A percentile compares a stretch with the other conserved stretches of the same genome.
phyloP scores from a whole-genome alignment of 2,113 vertebrate genomes.

The Grammomys dolichurus region DNA sequence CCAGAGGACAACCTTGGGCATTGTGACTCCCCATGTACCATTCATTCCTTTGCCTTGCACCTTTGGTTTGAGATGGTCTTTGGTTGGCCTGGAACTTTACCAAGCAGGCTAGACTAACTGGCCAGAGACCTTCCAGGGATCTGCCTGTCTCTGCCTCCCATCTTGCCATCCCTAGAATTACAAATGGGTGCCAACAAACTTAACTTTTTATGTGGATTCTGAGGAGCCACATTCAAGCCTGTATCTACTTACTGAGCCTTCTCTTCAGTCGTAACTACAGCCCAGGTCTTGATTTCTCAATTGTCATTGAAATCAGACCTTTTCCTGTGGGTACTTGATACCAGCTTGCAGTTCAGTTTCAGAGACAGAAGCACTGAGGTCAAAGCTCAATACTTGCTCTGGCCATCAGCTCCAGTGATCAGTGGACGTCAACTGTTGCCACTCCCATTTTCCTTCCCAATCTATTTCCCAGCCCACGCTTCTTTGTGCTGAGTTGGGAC shows the following conservation, averaged over 20 bases:
- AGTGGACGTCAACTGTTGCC: not conserved
- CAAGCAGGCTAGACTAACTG: not conserved
- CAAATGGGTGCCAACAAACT: not conserved
- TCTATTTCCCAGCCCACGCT: not conserved
- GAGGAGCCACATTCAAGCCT: not conserved
- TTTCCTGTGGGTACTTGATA: not conserved
- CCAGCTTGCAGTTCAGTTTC: not conserved
- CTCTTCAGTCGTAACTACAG: not conserved
- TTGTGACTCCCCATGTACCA: not conserved
- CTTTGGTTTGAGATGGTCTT: not conserved
- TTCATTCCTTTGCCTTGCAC: not conserved
- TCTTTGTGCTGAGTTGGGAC: not conserved
- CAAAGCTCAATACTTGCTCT: conserved; percentile 46
- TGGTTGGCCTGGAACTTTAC: not conserved
- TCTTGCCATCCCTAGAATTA: not conserved
- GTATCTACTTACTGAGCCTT: not conserved
- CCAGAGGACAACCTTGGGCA: too few relatives aligned
- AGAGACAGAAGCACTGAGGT: conserved; percentile 5
- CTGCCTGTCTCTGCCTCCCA: not conserved
- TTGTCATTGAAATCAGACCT: not conserved
- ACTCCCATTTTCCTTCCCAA: not conserved
- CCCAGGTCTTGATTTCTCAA: not conserved
- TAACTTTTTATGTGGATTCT: not conserved
- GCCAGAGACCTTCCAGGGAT: not conserved
- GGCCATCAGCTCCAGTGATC: conserved; percentile 7